Conservation (phyloP, 2,113 vertebrate genomes). For the Anguilla japonica region DNA sequence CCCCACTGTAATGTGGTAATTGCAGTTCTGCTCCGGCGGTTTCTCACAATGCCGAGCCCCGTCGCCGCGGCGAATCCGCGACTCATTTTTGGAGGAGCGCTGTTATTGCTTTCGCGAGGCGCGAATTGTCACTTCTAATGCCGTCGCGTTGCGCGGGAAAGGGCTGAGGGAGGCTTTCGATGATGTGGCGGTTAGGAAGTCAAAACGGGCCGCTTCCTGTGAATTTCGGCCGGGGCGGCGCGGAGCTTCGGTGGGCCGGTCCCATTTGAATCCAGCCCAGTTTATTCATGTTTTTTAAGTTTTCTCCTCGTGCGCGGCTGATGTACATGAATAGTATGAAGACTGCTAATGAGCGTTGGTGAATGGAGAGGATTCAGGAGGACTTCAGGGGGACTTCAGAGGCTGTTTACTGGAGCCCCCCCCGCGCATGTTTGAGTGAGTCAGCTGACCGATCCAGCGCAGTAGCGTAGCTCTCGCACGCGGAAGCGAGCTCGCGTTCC, state of each 20-base stretch:
- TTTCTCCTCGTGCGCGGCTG: not conserved
- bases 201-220: not conserved
- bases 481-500: not conserved
- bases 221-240: not conserved
- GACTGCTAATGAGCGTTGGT: not conserved
- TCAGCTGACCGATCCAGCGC: not conserved
- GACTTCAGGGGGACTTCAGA: too few relatives aligned
- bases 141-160: slow-evolving; percentile 53
- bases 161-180: slow-evolving; percentile 51
- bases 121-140: slow-evolving; percentile 59
- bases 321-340: not conserved
- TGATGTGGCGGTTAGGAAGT: not conserved
- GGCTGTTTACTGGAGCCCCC: not conserved
- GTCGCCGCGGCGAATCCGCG: slow-evolving; percentile 38
- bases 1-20: slow-evolving; percentile 35
- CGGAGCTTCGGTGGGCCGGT: not conserved
- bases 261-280: not conserved
- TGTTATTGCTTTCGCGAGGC: slow-evolving; percentile 45
- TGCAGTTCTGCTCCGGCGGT: slow-evolving; percentile 41
- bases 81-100: slow-evolving; percentile 30
- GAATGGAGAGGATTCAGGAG: not conserved
- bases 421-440: slow-evolving; percentile 10
- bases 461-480: not conserved
- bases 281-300: not conserved
- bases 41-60: slow-evolving; percentile 40